Evolutionary conservation across 2,888 invertebrate species (phyloP).

Genomic region (Eilema griseolum): DNA sequence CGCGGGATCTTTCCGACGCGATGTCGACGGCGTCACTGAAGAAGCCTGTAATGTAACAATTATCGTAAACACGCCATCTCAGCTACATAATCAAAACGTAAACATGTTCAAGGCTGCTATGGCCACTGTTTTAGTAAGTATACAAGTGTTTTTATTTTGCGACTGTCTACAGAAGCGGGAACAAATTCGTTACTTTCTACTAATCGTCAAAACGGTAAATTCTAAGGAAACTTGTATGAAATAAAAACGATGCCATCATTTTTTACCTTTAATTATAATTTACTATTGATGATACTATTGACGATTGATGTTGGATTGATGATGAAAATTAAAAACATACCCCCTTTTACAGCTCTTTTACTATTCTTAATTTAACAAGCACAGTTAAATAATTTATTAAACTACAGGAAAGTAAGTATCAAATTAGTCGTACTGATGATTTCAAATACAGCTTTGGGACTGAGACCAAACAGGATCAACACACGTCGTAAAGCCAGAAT

Average conservation of each 20-base stretch:
- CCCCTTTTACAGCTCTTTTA: too few species aligned
- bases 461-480: conserved; percentile 2
- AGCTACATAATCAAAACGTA: conserved; percentile 70
- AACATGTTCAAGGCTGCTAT: conserved; percentile 74
- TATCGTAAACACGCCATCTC: conserved; percentile 68
- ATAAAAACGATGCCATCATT: too few species aligned
- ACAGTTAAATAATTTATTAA: too few species aligned
- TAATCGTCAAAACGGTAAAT: too few species aligned
- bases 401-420: too few species aligned
- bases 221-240: too few species aligned
- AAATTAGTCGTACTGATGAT: background rate
- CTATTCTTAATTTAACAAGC: too few species aligned
- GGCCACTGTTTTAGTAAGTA: conserved; percentile 46
- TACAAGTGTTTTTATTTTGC: conserved; percentile 15
- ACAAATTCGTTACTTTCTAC: background rate
- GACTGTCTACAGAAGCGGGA: background rate
- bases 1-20: conserved; percentile 73
- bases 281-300: too few species aligned
- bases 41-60: conserved; percentile 71
- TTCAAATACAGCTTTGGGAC: background rate
- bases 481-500: conserved; percentile 20
- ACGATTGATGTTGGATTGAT: too few species aligned
- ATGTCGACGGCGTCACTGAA: conserved; percentile 73
- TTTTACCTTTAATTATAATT: too few species aligned
- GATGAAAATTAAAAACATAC: too few species aligned